These are phyloP conservation scores for Oryzias curvinotus DNA, from an alignment of 2,113 vertebrate genomes.

Conservation along the genomic window DNA sequence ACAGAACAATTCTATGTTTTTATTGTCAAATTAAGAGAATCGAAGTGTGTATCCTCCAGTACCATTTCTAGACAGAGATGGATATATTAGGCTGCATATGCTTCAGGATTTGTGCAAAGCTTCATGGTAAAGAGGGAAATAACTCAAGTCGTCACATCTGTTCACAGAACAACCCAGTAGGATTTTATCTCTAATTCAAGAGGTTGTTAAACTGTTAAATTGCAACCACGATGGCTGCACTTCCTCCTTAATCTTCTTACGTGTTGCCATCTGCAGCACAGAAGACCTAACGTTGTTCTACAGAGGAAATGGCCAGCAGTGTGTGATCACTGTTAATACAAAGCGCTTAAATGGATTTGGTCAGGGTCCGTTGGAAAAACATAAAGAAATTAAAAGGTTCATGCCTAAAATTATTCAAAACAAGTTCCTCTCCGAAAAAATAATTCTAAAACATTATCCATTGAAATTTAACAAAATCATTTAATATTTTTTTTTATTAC, in stretches of 20 bases:
- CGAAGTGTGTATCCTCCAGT: constrained; percentile 86
- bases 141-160: constrained; percentile 96
- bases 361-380: constrained; percentile 19
- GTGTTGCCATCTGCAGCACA: constrained; percentile 62
- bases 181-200: constrained; percentile 90
- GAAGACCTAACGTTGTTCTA: constrained; percentile 47
- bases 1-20: constrained; percentile 81
- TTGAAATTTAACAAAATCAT: not conserved
- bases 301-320: constrained; percentile 54
- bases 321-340: constrained; percentile 54
- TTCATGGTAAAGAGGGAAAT: constrained; percentile 87
- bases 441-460: not conserved
- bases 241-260: constrained; percentile 73
- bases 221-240: constrained; percentile 71
- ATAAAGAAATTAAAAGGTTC: constrained; percentile 12
- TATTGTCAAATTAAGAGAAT: constrained; percentile 76
- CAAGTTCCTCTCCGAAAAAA: constrained; percentile 11
- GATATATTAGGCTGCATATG: constrained; percentile 86
- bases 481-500: not conserved
- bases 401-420: not conserved
- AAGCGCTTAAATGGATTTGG: constrained; percentile 34
- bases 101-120: constrained; percentile 88
- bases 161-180: constrained; percentile 84
- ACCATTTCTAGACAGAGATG: constrained; percentile 85
- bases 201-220: constrained; percentile 90